Evolutionary conservation across 2,888 invertebrate genomes (phyloP).

Genomic region (Glaucopsyche alexis): DNA sequence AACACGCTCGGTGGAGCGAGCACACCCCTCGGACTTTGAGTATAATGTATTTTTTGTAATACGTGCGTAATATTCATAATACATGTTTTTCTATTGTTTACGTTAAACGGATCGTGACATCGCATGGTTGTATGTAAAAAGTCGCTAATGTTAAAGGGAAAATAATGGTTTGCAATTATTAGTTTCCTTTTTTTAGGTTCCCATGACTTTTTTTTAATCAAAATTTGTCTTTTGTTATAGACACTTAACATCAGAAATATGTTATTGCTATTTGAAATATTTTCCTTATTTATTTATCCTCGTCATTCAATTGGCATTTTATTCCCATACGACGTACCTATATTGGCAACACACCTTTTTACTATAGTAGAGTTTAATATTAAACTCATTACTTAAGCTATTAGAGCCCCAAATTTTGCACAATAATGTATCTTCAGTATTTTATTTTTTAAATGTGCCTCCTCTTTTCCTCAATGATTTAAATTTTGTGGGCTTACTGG

Average conservation of each 20-base stretch:
- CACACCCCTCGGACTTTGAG: slow-evolving; percentile 31
- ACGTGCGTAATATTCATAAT: not conserved
- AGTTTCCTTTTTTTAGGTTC: too few species aligned
- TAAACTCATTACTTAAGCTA: not conserved
- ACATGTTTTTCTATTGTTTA: slow-evolving; percentile 15
- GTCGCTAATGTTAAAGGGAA: not conserved
- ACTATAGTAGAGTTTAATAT: not conserved
- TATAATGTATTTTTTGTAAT: slow-evolving; percentile 43
- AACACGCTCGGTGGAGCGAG: slow-evolving; percentile 75
- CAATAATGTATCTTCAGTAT: too few species aligned
- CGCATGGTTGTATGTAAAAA: slow-evolving; percentile 17
- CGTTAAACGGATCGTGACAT: slow-evolving; percentile 24
- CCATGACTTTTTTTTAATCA: not conserved
- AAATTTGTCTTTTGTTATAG: not conserved
- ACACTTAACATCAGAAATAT: not conserved
- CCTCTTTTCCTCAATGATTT: too few species aligned
- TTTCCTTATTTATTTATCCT: not conserved
- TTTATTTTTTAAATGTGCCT: too few species aligned
- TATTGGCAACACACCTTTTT: not conserved
- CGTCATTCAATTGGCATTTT: not conserved
- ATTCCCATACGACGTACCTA: not conserved
- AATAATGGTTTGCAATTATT: not conserved
- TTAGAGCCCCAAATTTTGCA: not conserved
- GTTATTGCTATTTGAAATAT: not conserved
- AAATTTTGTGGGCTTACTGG: not conserved